Evolutionary conservation across 1,140 invertebrate species (phyloP).

Genomic region (Euborellia annulipes): DNA sequence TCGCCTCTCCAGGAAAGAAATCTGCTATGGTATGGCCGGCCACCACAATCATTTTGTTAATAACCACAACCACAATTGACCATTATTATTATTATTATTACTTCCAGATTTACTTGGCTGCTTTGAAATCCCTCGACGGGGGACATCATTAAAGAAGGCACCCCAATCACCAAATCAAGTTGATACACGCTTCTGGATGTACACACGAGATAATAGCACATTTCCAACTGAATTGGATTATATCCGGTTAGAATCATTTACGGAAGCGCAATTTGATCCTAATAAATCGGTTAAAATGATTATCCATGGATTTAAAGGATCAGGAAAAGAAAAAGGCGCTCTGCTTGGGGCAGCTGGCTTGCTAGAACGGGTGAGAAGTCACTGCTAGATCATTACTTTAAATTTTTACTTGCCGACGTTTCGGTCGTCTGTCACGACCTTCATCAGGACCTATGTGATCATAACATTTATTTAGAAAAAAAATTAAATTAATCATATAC

Average conservation of each 20-base stretch:
- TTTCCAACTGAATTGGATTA: conserved; percentile 6
- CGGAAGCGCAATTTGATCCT: conserved; percentile 25
- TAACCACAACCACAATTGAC: no score
- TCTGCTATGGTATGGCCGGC: no score
- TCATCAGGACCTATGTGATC: no score
- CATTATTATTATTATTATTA: no score
- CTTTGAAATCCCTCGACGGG: conserved; percentile 24
- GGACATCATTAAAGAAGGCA: conserved; percentile 26
- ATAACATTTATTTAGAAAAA: no score
- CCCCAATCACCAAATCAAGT: conserved; percentile 31
- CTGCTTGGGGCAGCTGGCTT: conserved; percentile 22
- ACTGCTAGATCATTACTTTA: no score
- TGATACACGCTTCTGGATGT: conserved; percentile 30
- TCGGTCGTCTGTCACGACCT: no score
- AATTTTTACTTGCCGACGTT: no score
- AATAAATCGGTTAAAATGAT: conserved; percentile 30
- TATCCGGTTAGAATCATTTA: conserved; percentile 18
- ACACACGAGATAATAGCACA: conserved; percentile 19
- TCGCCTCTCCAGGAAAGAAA: no score
- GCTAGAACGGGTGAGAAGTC: conserved; percentile 25
- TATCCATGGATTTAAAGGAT: conserved; percentile 39
- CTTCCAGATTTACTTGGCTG: conserved; percentile 30
- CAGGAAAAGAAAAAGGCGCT: conserved; percentile 26
- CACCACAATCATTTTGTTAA: no score
- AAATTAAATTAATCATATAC: no score